Evolutionary conservation across 2,797 vertebrate species (phyloP).

Genomic region (Perodicticus potto): DNA sequence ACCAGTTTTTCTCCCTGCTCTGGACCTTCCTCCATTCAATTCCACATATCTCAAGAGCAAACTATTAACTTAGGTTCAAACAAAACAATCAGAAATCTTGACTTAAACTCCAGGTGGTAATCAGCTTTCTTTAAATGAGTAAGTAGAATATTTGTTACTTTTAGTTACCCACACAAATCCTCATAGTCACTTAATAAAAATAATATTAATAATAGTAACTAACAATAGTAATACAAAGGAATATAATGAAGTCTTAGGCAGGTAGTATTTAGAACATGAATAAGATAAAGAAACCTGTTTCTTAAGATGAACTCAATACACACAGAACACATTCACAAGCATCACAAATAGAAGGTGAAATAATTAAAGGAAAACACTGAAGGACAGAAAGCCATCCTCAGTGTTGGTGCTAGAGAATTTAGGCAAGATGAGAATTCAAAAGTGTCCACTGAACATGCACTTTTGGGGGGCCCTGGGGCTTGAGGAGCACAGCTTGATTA

Average conservation of each 20-base stretch:
- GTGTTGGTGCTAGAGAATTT: neutral
- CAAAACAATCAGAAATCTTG: conserved; percentile 44
- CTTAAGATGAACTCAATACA: neutral
- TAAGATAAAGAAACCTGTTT: neutral
- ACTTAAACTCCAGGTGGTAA: neutral
- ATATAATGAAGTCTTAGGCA: conserved; percentile 34
- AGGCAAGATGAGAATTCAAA: neutral
- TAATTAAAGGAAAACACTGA: neutral
- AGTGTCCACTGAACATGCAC: neutral
- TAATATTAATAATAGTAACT: too few species aligned
- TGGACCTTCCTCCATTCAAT: neutral
- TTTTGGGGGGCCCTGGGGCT: accelerated
- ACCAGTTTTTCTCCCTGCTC: conserved; percentile 61
- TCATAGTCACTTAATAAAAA: neutral
- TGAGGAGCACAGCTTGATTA: neutral
- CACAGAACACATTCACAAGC: neutral
- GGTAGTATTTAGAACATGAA: conserved; percentile 8
- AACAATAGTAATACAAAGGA: conserved; percentile 53
- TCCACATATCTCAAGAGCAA: conserved; percentile 42
- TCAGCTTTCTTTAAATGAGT: neutral
- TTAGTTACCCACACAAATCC: neutral
- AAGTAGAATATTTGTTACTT: conserved; percentile 40
- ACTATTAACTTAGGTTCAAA: conserved; percentile 52
- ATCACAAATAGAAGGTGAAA: neutral
- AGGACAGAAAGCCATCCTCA: neutral